Base-by-base conservation (phyloP, 1,140 invertebrate species). In the Neodiprion fabricii region DNA sequence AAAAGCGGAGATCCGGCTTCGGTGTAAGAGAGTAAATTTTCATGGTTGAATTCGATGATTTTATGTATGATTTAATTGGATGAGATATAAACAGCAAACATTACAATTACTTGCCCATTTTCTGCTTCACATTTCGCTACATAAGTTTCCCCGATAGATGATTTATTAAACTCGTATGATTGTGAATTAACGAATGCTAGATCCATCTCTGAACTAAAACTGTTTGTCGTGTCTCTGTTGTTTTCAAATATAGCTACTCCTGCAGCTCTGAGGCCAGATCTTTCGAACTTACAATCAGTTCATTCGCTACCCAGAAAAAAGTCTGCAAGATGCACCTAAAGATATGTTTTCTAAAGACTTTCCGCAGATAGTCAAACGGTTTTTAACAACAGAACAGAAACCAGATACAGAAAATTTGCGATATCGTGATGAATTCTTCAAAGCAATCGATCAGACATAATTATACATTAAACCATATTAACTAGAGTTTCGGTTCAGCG, bases 241-340 rank as follows among this genome's bases (percentile, higher is more conserved):
- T 61, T 61, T 61, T 61, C n/a, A 11, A 61, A 61, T 61, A 61
- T 61, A 61, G 53, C 53, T 61, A 61, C 53, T 11, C 53, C 53
- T 11, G 53, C 53, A 61, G 53, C 53, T 61, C 53, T 11, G 1
- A n/a, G 23, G 47, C 67, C 47, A n/a, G 53, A 12, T 73, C 72
- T 73, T 67, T 47, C 1, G 40, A 67, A 72, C 9, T 71, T 21
- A 21, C 17, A 21, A 21, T 21, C 17, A 1, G 17, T 21, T 21
- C 17, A 21, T 21, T 21, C 17, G 17, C 17, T 21, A 21, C 17
- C 17, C 17, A 21, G 17, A 21, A 21, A 21, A 21, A 21, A 21
- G 17, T 21, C 17, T 21, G 17, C 17, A 21, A 21, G 17, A 21
- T 21, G 17, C 17, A 21, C 17, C 17, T 21, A 21, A 21, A 21